Conservation (phyloP, 2,888 invertebrate genomes). For the Phorcus lineatus region DNA sequence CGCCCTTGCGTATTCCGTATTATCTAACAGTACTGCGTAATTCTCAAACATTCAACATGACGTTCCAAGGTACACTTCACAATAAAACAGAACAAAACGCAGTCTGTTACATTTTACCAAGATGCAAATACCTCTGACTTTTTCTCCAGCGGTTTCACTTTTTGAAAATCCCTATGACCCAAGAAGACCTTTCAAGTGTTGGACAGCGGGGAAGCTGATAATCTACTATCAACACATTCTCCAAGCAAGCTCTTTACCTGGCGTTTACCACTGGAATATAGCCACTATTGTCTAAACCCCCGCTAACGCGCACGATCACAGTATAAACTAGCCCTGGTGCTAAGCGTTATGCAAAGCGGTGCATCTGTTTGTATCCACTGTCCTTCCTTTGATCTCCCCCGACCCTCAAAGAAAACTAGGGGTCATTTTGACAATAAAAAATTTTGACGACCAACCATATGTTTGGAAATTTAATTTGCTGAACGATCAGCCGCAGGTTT, state of each 20-base stretch:
- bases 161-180: constrained; percentile 15
- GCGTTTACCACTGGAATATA: constrained; percentile 13
- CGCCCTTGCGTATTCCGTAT: neutral
- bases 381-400: neutral
- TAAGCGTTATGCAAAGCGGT: constrained; percentile 5
- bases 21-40: neutral
- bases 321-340: neutral
- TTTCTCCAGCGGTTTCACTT: constrained; percentile 14
- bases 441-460: constrained; percentile 15
- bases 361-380: neutral
- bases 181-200: constrained; percentile 12
- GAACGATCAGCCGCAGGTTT: constrained; percentile 7
- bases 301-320: constrained; percentile 1
- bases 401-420: constrained; percentile 15
- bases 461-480: constrained; percentile 19
- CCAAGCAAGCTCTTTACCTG: neutral
- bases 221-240: constrained; percentile 13
- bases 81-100: constrained; percentile 13
- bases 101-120: neutral
- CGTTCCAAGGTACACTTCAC: neutral
- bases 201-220: neutral
- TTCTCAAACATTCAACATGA: neutral
- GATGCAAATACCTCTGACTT: constrained; percentile 2
- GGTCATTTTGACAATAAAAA: constrained; percentile 23
- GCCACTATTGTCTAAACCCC: constrained; percentile 21